Conservation (phyloP, 2,888 invertebrate genomes). For the Eurytoma californica region DNA sequence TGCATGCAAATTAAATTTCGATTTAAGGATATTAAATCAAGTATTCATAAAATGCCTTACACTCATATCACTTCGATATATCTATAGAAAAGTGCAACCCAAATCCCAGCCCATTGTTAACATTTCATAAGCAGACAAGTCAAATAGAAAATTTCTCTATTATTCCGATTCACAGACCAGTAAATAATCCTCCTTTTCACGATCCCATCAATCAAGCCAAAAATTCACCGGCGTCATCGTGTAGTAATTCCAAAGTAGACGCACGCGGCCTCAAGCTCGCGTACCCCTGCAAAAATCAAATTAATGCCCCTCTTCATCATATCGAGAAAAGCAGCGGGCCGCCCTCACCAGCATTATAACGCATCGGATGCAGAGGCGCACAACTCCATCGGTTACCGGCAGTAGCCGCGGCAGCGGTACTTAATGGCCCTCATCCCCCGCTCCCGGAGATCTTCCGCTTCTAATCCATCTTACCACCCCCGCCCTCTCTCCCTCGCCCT, state of each 20-base stretch:
- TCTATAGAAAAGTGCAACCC: slow-evolving; percentile 15
- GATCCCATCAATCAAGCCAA: slow-evolving; percentile 36
- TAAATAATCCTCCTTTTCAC: slow-evolving; percentile 7
- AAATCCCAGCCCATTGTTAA: slow-evolving; percentile 14
- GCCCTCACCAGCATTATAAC: neutral
- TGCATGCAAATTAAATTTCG: no score
- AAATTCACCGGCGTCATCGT: slow-evolving; percentile 43
- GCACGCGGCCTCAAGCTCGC: neutral
- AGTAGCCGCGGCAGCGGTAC: neutral
- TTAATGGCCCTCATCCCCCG: slow-evolving; percentile 25
- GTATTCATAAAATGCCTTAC: neutral
- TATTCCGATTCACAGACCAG: slow-evolving; percentile 25
- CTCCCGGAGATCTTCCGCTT: slow-evolving; percentile 26
- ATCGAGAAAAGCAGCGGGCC: slow-evolving; percentile 4
- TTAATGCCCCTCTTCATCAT: slow-evolving; percentile 41
- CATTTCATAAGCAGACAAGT: neutral
- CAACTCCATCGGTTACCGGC: slow-evolving; percentile 35
- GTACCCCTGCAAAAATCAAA: slow-evolving; percentile 37
- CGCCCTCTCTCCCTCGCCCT: neutral
- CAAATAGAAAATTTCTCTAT: slow-evolving; percentile 48
- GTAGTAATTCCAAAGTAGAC: neutral
- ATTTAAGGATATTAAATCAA: no score
- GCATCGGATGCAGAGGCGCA: neutral
- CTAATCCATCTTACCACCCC: slow-evolving; percentile 50
- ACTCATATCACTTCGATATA: neutral